Evolutionary conservation across 1,140 invertebrate species (phyloP).

Genomic region (Drepana arcuata): DNA sequence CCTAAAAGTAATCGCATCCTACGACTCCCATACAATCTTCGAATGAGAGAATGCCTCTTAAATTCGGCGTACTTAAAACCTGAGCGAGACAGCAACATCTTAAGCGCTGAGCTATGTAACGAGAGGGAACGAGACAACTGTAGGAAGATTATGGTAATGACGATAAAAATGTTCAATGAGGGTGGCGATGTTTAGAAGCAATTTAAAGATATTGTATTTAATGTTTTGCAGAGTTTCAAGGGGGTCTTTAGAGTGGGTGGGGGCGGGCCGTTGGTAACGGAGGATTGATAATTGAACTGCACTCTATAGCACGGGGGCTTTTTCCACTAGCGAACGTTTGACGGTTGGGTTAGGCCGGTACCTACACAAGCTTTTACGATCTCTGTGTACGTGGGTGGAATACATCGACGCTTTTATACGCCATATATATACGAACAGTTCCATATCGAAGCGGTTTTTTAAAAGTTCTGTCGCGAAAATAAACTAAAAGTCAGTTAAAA

Average conservation of each 20-base stretch:
- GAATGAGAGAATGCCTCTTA: constrained; percentile 53
- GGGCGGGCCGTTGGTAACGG: constrained; percentile 28
- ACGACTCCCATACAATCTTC: constrained; percentile 42
- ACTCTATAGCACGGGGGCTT: no score
- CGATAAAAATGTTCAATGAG: constrained; percentile 60
- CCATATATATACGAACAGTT: no score
- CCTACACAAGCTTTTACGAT: no score
- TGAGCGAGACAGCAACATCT: constrained; percentile 21
- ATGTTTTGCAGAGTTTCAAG: constrained; percentile 49
- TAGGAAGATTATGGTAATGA: constrained; percentile 64
- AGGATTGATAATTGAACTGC: constrained; percentile 61
- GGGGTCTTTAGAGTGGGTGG: constrained; percentile 32
- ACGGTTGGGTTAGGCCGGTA: no score
- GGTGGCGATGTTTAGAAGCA: constrained; percentile 60
- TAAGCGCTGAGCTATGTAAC: constrained; percentile 6
- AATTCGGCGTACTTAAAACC: constrained; percentile 40
- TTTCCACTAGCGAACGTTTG: no score
- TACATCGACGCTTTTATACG: no score
- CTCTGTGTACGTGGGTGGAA: no score
- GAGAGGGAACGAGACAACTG: constrained; percentile 21
- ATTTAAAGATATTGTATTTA: constrained; percentile 70
- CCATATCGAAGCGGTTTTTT: no score
- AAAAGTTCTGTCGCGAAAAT: no score
- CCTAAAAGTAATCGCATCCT: constrained; percentile 36
- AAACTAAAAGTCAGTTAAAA: no score